These are phyloP conservation scores for Crypturellus undulatus DNA, from an alignment of 2,113 vertebrate genomes.

Conservation along the genomic window DNA sequence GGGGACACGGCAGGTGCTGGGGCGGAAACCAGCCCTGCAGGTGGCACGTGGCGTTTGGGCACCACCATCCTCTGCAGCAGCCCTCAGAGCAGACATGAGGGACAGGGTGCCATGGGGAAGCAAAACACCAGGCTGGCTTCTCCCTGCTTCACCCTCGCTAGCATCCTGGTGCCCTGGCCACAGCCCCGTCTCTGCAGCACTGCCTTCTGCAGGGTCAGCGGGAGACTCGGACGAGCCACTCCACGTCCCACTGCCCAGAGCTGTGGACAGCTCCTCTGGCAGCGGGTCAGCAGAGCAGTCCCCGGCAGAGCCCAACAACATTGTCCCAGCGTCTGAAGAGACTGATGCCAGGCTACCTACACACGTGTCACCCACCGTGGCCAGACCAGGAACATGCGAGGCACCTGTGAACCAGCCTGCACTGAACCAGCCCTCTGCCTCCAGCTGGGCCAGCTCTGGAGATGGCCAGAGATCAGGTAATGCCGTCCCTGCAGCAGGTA, in stretches of 20 bases:
- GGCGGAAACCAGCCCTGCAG: neutral
- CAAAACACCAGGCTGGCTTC: neutral
- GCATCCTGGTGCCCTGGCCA: neutral
- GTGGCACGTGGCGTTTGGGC: neutral
- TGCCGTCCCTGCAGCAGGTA: neutral
- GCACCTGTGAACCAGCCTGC: accelerated
- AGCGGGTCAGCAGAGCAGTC: neutral
- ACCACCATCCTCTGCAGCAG: neutral
- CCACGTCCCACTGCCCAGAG: neutral
- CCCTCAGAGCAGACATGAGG: neutral
- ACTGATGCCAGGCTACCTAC: neutral
- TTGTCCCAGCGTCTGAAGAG: accelerated
- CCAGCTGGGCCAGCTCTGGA: accelerated
- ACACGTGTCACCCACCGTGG: neutral
- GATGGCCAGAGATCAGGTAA: conserved; percentile 1
- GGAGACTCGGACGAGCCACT: neutral
- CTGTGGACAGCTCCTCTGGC: neutral
- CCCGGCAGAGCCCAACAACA: neutral
- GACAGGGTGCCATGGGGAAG: neutral
- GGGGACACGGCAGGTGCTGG: neutral
- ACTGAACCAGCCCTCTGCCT: neutral
- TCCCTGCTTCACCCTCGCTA: neutral
- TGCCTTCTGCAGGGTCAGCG: neutral
- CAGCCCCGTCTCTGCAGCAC: too few species aligned
- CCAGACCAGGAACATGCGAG: neutral